Percentiles rank a stretch among this genome's conserved stretches.
Conservation (phyloP, 2,113 vertebrate genomes). For the Recurvirostra avosetta region DNA sequence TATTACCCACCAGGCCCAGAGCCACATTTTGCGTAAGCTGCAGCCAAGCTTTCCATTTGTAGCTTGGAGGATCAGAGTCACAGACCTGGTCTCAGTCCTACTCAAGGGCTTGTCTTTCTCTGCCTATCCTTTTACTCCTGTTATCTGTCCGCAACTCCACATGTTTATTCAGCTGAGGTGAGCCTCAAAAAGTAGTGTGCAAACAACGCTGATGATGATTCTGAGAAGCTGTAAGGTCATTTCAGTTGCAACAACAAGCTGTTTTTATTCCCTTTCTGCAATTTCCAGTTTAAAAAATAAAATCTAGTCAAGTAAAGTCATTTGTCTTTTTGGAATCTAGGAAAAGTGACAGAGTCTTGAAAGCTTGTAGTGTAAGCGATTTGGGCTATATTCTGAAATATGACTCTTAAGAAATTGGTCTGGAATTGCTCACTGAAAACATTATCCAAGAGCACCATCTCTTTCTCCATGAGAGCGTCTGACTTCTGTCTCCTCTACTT, state of each 20-base stretch:
- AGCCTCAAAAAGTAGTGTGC: not conserved
- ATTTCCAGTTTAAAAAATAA: not conserved
- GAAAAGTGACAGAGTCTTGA: not conserved
- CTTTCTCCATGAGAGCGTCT: not conserved
- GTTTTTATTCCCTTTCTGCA: not conserved
- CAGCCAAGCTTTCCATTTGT: not conserved
- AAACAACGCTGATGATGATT: not conserved
- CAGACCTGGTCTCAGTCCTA: not conserved
- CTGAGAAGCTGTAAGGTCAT: not conserved
- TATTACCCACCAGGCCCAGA: not conserved
- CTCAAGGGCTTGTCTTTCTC: not conserved
- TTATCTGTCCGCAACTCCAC: not conserved
- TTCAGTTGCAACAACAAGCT: not conserved
- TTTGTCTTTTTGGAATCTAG: not conserved
- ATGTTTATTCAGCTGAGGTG: not conserved
- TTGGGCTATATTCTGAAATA: not conserved
- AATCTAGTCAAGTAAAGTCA: not conserved
- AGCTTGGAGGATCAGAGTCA: not conserved
- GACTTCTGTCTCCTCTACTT: not conserved
- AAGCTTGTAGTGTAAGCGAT: not conserved
- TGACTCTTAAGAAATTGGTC: not conserved
- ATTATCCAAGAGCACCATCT: not conserved
- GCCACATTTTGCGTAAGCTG: not conserved
- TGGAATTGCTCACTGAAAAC: not conserved
- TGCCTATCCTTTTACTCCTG: not conserved